phyloP scores from a whole-genome alignment of 37 sponge, comb jelly and placozoan species.

The Haliclona indistincta region DNA sequence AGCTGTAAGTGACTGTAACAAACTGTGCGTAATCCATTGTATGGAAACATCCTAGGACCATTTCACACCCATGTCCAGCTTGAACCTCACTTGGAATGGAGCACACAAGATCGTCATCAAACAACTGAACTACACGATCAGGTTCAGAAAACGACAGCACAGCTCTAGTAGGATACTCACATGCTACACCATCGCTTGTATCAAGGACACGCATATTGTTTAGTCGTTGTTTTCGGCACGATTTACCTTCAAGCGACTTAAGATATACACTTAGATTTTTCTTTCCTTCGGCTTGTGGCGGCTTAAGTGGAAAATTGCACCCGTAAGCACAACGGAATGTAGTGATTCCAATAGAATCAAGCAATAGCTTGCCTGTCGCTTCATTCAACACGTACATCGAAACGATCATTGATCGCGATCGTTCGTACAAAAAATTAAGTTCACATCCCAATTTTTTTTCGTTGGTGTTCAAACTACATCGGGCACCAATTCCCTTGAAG shows the following conservation, averaged over 20 bases:
- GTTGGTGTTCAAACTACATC: too few species aligned
- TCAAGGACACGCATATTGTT: neutral
- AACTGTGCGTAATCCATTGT: neutral
- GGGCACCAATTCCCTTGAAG: too few species aligned
- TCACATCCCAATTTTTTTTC: too few species aligned
- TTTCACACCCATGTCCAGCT: neutral
- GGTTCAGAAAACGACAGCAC: neutral
- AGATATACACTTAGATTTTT: neutral
- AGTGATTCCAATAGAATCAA: too few species aligned
- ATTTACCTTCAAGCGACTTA: neutral
- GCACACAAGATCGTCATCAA: neutral
- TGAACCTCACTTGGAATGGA: neutral
- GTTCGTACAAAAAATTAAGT: too few species aligned
- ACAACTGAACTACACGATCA: neutral
- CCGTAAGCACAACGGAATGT: too few species aligned
- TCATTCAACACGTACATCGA: too few species aligned
- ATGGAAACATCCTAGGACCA: neutral
- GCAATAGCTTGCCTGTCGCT: too few species aligned
- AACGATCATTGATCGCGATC: too few species aligned
- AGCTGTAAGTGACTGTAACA: neutral
- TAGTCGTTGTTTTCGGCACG: neutral
- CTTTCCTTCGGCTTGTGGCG: neutral
- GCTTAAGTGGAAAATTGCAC: too few species aligned
- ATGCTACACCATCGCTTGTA: neutral
- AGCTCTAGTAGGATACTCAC: neutral